Base-by-base conservation (phyloP, 2,797 vertebrate genomes). In the Sebastes itinus region DNA sequence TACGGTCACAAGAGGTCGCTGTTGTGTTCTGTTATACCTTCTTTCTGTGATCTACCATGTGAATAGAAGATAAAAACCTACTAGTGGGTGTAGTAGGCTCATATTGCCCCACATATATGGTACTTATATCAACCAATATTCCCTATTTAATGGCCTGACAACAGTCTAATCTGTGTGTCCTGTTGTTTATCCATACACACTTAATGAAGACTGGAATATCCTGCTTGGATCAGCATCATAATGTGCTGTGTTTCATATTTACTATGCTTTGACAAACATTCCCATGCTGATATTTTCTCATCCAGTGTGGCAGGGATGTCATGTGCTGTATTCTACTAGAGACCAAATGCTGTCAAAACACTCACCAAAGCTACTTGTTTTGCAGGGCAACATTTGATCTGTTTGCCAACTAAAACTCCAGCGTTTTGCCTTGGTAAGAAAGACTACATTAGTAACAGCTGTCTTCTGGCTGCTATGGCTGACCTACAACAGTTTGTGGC, bases 361-460 rank as follows among this genome's bases (percentile, higher is more conserved):
- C 80, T 82, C 88, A 89, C 73, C 65, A 77, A 91, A 90, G 88
- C 84, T 85, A 85, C 82, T 91, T 89, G 85, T 88, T 93, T 90
- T 90, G 72, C 84, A 78, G 77, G 74, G 80, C 64, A 88, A 83
- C 85, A 90, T 90, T 92, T 95, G 90, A 92, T 85, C 56, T 86
- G 81, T 82, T 73, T 69, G 92, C 91, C 92, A 92, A 92, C 87
- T 74, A 72, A 89, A 92, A 90, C 84, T 85, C 55, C 70, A 83
- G 72, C 22, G 7, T 87, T 87, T 91, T 79, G 85, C 87, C 84
- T 87, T 54, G 83, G 86, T 89, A 86, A 83, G 87, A 87, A 87
- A 82, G 64, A 65, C 73, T 81, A 85, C 91, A 92, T 92, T 89
- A 88, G 89, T 82, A 92, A 89, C 93, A 95, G 92, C 93, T 94